These are phyloP conservation scores for Diaphora mendica DNA, from an alignment of 2,888 invertebrate genomes.

Conservation along the genomic window DNA sequence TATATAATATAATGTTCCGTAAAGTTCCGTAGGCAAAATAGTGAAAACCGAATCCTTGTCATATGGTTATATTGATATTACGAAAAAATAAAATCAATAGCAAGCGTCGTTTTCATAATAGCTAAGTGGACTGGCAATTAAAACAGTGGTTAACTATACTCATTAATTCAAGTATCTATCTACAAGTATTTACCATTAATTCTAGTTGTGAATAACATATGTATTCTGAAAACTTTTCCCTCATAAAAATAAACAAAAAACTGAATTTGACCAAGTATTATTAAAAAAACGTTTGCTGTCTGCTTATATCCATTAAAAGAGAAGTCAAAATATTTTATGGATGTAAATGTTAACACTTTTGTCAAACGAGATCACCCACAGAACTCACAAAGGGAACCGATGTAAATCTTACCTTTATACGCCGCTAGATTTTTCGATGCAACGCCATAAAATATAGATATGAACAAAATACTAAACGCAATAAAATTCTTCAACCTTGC, in stretches of 20 bases:
- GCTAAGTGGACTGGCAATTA: not conserved
- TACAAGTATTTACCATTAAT: too few species aligned
- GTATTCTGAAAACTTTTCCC: not conserved
- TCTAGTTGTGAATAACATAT: not conserved
- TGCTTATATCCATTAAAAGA: slow-evolving; percentile 71
- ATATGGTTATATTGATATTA: not conserved
- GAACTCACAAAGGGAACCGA: slow-evolving; percentile 75
- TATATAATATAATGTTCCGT: too few species aligned
- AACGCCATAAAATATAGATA: slow-evolving; percentile 80
- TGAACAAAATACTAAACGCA: slow-evolving; percentile 77
- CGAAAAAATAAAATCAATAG: not conserved
- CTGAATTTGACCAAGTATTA: slow-evolving; percentile 38
- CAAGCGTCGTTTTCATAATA: not conserved
- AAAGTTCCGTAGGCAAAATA: too few species aligned
- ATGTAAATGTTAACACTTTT: slow-evolving; percentile 83
- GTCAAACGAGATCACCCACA: slow-evolving; percentile 80
- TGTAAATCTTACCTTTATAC: slow-evolving; percentile 76
- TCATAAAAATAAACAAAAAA: slow-evolving; percentile 28
- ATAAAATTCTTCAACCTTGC: slow-evolving; percentile 70
- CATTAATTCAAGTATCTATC: not conserved
- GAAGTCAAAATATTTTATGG: slow-evolving; percentile 86
- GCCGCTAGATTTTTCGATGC: slow-evolving; percentile 69
- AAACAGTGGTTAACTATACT: not conserved
- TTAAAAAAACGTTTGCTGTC: slow-evolving; percentile 60
- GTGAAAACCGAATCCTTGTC: too few species aligned